phyloP scores from a whole-genome alignment of 2,888 invertebrate genomes.

The Microctonus brassicae region DNA sequence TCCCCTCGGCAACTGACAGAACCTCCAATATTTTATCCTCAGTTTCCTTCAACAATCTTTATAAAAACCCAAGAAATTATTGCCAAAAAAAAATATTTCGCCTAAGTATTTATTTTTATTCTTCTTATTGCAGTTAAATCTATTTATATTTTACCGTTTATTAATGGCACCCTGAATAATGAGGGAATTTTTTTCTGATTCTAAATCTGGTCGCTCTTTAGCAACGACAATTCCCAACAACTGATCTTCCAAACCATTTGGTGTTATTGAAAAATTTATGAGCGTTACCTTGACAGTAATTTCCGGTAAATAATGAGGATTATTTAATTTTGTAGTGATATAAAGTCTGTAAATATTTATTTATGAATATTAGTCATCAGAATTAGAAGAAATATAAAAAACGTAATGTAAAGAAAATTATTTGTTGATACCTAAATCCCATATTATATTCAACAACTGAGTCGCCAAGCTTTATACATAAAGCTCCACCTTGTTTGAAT shows the following conservation, averaged over 20 bases:
- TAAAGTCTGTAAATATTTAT: slow-evolving; percentile 77
- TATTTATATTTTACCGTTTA: slow-evolving; percentile 70
- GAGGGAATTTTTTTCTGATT: slow-evolving; percentile 89
- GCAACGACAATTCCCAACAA: slow-evolving; percentile 91
- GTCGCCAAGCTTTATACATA: slow-evolving; percentile 92
- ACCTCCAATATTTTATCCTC: slow-evolving; percentile 91
- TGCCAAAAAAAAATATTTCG: neutral
- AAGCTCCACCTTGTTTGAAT: slow-evolving; percentile 89
- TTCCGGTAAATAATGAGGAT: slow-evolving; percentile 95
- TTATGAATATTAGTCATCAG: neutral
- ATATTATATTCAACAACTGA: slow-evolving; percentile 89
- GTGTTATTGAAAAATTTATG: slow-evolving; percentile 93
- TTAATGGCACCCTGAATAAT: slow-evolving; percentile 91
- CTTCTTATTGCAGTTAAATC: neutral
- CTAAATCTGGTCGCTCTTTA: slow-evolving; percentile 90
- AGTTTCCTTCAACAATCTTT: slow-evolving; percentile 84
- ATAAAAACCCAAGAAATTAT: slow-evolving; percentile 25
- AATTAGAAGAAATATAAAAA: neutral
- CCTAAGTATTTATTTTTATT: neutral
- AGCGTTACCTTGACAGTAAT: slow-evolving; percentile 91
- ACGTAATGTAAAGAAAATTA: no score
- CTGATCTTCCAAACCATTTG: slow-evolving; percentile 90
- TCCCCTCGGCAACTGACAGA: slow-evolving; percentile 79
- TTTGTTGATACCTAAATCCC: slow-evolving; percentile 78
- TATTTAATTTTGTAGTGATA: slow-evolving; percentile 92